Percentiles rank a stretch among this genome's conserved stretches.
phyloP scores from a whole-genome alignment of 2,888 invertebrate genomes.

The Rhamphomyia laevipes region DNA sequence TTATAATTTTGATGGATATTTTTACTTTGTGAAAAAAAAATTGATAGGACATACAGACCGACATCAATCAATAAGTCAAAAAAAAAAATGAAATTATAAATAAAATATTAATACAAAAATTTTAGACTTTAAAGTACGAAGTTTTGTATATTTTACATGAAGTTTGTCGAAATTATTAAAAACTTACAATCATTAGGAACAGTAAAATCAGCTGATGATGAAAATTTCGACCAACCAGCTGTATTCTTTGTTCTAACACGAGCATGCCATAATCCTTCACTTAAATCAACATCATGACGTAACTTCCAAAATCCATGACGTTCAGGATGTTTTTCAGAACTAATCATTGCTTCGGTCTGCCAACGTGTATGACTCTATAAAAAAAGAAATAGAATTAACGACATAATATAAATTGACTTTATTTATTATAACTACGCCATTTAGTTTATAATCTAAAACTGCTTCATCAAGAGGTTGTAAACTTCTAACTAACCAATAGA shows the following conservation, averaged over 20 bases:
- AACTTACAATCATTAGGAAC: conserved; percentile 16
- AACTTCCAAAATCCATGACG: conserved; percentile 31
- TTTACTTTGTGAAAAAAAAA: too few species aligned
- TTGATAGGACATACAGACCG: too few species aligned
- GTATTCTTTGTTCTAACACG: conserved; percentile 30
- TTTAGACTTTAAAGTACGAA: too few species aligned
- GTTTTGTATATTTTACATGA: too few species aligned
- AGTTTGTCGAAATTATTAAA: too few species aligned
- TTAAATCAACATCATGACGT: conserved; percentile 28
- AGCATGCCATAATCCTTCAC: conserved; percentile 30
- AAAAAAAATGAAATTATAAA: too few species aligned
- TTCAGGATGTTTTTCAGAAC: conserved; percentile 26
- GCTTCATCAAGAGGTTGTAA: conserved; percentile 31
- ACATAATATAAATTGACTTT: background rate
- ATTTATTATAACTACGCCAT: conserved; percentile 21
- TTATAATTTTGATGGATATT: too few species aligned
- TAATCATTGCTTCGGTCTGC: conserved; percentile 27
- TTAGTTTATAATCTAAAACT: conserved; percentile 28
- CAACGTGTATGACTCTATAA: conserved; percentile 14
- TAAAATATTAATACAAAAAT: too few species aligned
- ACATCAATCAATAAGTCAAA: too few species aligned
- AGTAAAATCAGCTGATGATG: conserved; percentile 24
- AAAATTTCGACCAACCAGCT: conserved; percentile 32
- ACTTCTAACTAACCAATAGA: conserved; percentile 32
- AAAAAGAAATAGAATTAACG: too few species aligned